These are phyloP conservation scores for Sphaerophoria taeniata DNA, from an alignment of 2,888 invertebrate species.

Conservation along the genomic window DNA sequence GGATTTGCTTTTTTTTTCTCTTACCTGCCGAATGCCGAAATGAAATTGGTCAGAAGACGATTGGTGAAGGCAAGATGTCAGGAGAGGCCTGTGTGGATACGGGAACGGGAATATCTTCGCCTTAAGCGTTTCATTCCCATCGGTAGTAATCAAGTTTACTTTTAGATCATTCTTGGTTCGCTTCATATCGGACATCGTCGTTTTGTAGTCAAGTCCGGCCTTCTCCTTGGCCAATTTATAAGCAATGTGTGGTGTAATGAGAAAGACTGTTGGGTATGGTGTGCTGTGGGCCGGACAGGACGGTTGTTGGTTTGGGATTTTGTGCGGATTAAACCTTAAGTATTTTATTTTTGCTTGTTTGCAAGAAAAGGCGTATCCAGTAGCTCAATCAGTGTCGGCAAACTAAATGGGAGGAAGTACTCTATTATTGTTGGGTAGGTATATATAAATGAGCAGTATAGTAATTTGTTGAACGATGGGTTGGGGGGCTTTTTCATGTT, in stretches of 20 bases:
- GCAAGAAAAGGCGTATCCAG: conserved; percentile 70
- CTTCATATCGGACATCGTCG: conserved; percentile 24
- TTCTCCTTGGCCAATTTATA: conserved; percentile 58
- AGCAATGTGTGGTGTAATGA: conserved; percentile 65
- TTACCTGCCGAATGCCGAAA: conserved; percentile 17
- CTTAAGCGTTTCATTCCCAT: conserved; percentile 73
- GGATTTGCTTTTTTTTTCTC: conserved; percentile 22
- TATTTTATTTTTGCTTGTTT: conserved; percentile 38
- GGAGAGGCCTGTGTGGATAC: conserved; percentile 16
- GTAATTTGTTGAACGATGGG: conserved; percentile 56
- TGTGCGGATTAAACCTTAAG: conserved; percentile 19
- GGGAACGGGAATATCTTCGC: conserved; percentile 68
- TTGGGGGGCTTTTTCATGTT: conserved; percentile 24
- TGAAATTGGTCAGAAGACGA: neutral
- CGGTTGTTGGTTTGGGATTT: conserved; percentile 42
- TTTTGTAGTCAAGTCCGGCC: conserved; percentile 29
- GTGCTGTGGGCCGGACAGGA: conserved; percentile 35
- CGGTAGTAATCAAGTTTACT: conserved; percentile 74
- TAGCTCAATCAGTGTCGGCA: conserved; percentile 74
- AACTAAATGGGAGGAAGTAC: conserved; percentile 74
- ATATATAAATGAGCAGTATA: conserved; percentile 38
- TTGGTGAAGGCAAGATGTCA: neutral
- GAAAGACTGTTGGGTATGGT: conserved; percentile 14
- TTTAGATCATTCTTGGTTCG: conserved; percentile 63
- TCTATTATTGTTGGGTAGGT: conserved; percentile 60